These are phyloP conservation scores for Drosophila engyochracea DNA, from an alignment of 2,888 invertebrate genomes.

Conservation along the genomic window DNA sequence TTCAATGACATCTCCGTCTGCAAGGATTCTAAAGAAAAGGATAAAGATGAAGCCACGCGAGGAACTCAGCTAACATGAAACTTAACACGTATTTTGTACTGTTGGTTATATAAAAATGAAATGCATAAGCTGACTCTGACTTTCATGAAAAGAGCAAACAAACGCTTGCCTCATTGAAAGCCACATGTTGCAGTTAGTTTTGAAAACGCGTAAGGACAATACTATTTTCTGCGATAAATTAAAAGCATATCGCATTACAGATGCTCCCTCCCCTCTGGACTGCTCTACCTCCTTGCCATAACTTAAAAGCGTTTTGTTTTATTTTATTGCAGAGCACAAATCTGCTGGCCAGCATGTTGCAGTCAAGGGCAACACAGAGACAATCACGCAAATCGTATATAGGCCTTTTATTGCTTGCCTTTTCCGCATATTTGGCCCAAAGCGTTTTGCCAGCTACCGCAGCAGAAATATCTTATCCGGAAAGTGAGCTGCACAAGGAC, in stretches of 20 bases:
- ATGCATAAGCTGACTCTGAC: background rate
- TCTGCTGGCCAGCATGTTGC: conserved; percentile 42
- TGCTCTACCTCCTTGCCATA: background rate
- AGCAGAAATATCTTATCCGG: conserved; percentile 59
- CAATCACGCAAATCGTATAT: conserved; percentile 57
- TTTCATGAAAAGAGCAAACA: background rate
- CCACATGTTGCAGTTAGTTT: background rate
- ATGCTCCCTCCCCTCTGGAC: background rate
- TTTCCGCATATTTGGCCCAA: conserved; percentile 64
- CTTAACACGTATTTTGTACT: background rate
- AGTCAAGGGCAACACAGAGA: conserved; percentile 29
- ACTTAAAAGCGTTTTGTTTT: background rate
- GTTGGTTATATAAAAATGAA: background rate
- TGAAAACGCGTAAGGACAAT: background rate
- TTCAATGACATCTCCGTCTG: background rate
- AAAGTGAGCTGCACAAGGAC: conserved; percentile 66
- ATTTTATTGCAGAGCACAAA: conserved; percentile 47
- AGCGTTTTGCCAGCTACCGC: conserved; percentile 56
- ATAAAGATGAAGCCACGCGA: background rate
- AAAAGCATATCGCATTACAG: conserved; percentile 14
- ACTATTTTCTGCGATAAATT: conserved; percentile 8
- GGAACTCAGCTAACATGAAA: background rate
- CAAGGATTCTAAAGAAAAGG: background rate
- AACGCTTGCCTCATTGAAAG: background rate
- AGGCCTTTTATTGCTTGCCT: conserved; percentile 70